phyloP scores from a whole-genome alignment of 2,113 vertebrate genomes.

The Merops nubicus region DNA sequence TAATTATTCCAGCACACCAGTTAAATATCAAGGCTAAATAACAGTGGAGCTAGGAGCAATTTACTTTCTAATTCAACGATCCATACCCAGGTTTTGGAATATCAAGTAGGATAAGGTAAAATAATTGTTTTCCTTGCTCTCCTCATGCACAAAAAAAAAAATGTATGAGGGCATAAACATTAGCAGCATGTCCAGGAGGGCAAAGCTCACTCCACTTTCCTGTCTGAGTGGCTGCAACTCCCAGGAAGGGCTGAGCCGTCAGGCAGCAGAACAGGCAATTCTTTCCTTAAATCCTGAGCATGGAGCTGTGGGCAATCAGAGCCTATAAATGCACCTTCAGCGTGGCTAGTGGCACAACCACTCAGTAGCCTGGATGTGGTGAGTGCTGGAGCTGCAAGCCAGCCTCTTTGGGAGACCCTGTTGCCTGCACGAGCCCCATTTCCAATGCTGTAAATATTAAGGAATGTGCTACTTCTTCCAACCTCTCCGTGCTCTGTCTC shows the following conservation, averaged over 20 bases:
- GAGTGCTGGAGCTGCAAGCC: not conserved
- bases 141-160: not conserved
- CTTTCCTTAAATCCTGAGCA: not conserved
- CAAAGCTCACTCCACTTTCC: not conserved
- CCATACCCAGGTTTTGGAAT: not conserved
- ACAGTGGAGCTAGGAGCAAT: not conserved
- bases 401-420: not conserved
- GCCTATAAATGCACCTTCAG: not conserved
- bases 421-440: constrained; percentile 2
- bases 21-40: not conserved
- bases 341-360: fast-evolving
- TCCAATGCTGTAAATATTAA: constrained; percentile 53
- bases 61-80: not conserved
- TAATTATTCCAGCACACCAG: not conserved
- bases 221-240: not conserved
- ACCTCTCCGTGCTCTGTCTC: constrained; percentile 35
- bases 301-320: not conserved
- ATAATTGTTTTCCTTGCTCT: not conserved
- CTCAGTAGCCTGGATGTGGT: not conserved
- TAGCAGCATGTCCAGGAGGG: not conserved
- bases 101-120: not conserved
- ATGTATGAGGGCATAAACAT: not conserved
- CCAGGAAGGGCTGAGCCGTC: not conserved
- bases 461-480: constrained; percentile 69
- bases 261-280: not conserved